Evolutionary conservation across 2,888 invertebrate species (phyloP), one percentile per base, ranked within the genome.

Genomic region (Catocala sponsa): DNA sequence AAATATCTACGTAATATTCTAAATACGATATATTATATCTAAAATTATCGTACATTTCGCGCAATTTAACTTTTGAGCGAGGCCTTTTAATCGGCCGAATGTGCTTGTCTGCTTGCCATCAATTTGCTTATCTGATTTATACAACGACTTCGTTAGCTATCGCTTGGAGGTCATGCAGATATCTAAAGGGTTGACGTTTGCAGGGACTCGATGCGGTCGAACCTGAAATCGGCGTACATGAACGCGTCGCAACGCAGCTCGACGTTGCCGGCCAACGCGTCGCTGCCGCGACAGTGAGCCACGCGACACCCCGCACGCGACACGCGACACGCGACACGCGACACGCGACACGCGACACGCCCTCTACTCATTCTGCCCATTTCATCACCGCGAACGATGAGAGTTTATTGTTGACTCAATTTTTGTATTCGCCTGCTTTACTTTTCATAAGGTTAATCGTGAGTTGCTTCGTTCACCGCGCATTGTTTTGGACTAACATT

Each of bases 181-280:
- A 48, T 2, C 5, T 43, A 43, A 11, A 48, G 1, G 1, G 6
- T n/a, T 11, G 33, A 38, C 47, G 9, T 51, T 91, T 94, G 46
- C 95, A 97, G 97, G 92, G 97, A 97, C 88, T 97, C 97, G 43
- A 97, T 97, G 86, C 96, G 97, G 81, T 97, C 97, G 78, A 96
- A 96, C 84, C 90, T 97, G 87, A 97, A 97, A 94, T 95, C 96
- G 74, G 96, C 96, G 82, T 97, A 96, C 88, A 94, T 96, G 92
- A 96, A 96, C 88, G 95, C 95, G 76, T 91, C 93, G 67, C 98
- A 97, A 95, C 96, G 98, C 92, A 98, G 98, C 86, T 97, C 98
- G 74, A 98, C 98, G 80, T 95, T 98, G 90, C 98, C 98, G 84
- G 97, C 97, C 85, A 97, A 97, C 94, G 96, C 97, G 80, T 97